These are phyloP conservation scores for Scaptomyza graminum DNA, from an alignment of 1,140 invertebrate species.

Conservation along the genomic window DNA sequence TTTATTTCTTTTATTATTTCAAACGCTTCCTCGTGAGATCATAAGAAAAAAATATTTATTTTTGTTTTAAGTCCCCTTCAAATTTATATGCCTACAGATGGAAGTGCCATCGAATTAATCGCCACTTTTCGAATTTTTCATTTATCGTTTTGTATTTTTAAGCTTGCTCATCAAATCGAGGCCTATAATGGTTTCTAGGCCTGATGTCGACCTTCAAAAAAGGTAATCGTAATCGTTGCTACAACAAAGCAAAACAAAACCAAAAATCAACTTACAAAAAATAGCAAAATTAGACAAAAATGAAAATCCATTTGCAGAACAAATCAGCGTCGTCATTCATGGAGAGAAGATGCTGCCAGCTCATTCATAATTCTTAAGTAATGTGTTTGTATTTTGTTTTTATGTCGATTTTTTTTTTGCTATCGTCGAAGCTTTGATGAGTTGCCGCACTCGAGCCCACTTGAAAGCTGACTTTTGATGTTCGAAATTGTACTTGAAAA, in stretches of 20 bases:
- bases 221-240: conserved; percentile 26
- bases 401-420: conserved; percentile 15
- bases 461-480: conserved; percentile 70
- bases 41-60: conserved; percentile 16
- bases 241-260: conserved; percentile 22
- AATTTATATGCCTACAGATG: conserved; percentile 75
- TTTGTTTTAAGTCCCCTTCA: conserved; percentile 37
- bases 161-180: conserved; percentile 50
- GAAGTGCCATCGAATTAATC: conserved; percentile 80
- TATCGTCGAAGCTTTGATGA: conserved; percentile 66
- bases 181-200: conserved; percentile 64
- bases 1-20: conserved; percentile 32
- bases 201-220: conserved; percentile 59
- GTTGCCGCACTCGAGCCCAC: conserved; percentile 74
- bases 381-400: conserved; percentile 20
- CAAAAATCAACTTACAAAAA: conserved; percentile 44
- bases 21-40: conserved; percentile 37
- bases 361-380: conserved; percentile 69
- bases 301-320: conserved; percentile 29
- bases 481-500: conserved; percentile 71
- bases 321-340: conserved; percentile 73
- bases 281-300: conserved; percentile 13
- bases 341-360: conserved; percentile 59
- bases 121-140: conserved; percentile 59
- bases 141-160: conserved; percentile 39